These are phyloP conservation scores for Polymixis lichenea DNA, from an alignment of 2,888 invertebrate genomes.

Conservation along the genomic window DNA sequence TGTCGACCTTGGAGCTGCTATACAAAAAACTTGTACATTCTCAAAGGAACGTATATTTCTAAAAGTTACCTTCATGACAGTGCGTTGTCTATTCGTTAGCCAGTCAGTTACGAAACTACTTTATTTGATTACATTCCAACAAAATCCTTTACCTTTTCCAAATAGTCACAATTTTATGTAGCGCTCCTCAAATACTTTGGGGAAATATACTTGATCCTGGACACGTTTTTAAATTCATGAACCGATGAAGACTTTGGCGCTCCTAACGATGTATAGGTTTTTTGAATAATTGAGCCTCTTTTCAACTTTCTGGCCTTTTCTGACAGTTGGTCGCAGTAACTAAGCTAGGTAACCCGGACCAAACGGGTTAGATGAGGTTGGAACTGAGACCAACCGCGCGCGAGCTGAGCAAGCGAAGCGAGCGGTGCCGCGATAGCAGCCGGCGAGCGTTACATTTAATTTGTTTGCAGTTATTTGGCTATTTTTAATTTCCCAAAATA, in stretches of 20 bases:
- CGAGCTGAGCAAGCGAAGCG: not conserved
- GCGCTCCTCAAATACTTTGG: not conserved
- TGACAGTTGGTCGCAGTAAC: too few relatives aligned
- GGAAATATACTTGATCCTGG: not conserved
- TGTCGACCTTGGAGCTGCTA: too few relatives aligned
- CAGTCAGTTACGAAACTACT: constrained; percentile 5
- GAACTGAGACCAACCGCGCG: not conserved
- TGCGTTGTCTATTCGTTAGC: not conserved
- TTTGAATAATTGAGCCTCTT: not conserved
- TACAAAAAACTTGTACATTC: not conserved
- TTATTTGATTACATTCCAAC: not conserved
- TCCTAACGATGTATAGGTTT: not conserved
- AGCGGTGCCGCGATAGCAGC: not conserved
- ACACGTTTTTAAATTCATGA: not conserved
- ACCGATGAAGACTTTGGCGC: not conserved
- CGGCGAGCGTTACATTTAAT: not conserved
- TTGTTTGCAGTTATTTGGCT: not conserved
- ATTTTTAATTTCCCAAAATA: not conserved
- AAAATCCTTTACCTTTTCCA: not conserved
- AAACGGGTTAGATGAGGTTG: not conserved
- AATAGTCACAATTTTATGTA: not conserved
- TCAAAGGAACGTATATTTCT: not conserved
- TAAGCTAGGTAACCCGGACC: not conserved
- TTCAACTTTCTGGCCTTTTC: not conserved
- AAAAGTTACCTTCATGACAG: not conserved